Evolutionary conservation across 2,797 vertebrate genomes (phyloP).

Genomic region (Catharus ustulatus): DNA sequence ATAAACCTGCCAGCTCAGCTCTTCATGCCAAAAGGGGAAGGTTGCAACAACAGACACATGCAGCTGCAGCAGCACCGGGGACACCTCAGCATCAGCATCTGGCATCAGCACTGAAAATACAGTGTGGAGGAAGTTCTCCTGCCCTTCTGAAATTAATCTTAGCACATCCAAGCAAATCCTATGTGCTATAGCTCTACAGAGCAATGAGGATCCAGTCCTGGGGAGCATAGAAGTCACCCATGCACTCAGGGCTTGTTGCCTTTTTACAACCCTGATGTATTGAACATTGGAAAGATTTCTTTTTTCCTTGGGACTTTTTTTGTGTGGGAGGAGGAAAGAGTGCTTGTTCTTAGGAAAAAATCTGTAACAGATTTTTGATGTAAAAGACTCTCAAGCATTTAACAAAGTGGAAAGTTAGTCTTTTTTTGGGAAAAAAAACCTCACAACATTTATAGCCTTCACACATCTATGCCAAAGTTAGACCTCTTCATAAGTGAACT

Average conservation of each 20-base stretch:
- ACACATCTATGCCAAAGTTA: background rate
- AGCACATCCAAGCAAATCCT: background rate
- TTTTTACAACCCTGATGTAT: constrained; percentile 16
- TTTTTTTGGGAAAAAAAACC: background rate
- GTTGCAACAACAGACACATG: background rate
- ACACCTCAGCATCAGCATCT: background rate
- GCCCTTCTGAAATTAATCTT: background rate
- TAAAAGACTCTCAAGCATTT: background rate
- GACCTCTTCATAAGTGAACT: background rate
- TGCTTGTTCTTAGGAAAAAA: constrained; percentile 32
- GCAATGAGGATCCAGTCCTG: background rate
- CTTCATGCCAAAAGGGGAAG: background rate
- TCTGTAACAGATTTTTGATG: constrained; percentile 35
- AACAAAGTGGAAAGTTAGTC: constrained; percentile 38
- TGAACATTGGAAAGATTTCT: constrained; percentile 32
- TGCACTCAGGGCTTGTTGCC: background rate
- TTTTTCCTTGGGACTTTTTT: constrained; percentile 25
- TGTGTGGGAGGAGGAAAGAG: constrained; percentile 9
- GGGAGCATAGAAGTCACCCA: background rate
- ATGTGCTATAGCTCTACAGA: background rate
- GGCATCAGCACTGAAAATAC: background rate
- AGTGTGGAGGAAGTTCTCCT: background rate
- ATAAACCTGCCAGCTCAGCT: background rate
- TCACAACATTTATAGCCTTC: background rate
- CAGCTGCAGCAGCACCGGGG: background rate